Conservation (phyloP, 1,140 invertebrate species). For the Ephestia elutella region DNA sequence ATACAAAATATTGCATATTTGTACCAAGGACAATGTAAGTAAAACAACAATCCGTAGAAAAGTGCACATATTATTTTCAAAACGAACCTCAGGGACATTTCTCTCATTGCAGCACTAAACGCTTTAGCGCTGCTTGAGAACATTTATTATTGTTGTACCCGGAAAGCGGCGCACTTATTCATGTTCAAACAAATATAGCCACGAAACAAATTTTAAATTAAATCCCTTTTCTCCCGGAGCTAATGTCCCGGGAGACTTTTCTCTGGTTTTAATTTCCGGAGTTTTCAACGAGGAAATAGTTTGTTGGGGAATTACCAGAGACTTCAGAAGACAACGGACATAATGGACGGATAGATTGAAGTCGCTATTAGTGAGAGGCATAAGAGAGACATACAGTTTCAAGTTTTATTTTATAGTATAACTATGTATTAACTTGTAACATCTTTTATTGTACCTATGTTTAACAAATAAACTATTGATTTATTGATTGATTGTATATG, state of each 20-base stretch:
- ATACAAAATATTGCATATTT: too few species aligned
- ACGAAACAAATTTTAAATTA: conserved; percentile 55
- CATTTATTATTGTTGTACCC: conserved; percentile 6
- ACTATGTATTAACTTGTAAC: too few species aligned
- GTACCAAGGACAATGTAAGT: too few species aligned
- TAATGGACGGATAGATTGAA: neutral
- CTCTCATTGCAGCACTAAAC: neutral
- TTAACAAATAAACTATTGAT: too few species aligned
- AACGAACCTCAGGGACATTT: neutral
- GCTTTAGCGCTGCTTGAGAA: conserved; percentile 1
- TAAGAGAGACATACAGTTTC: too few species aligned
- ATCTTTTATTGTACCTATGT: too few species aligned
- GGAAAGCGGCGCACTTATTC: conserved; percentile 32
- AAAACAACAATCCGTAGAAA: too few species aligned
- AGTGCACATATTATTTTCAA: neutral
- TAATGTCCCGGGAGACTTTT: conserved; percentile 58
- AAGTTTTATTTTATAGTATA: too few species aligned
- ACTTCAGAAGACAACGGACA: neutral
- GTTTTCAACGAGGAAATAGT: conserved; percentile 57
- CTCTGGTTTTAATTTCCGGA: conserved; percentile 63
- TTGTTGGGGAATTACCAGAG: conserved; percentile 26
- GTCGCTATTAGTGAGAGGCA: too few species aligned
- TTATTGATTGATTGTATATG: too few species aligned
- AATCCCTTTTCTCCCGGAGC: conserved; percentile 48
- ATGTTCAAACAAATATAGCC: conserved; percentile 45